phyloP scores from a whole-genome alignment of 2,113 vertebrate species.

The Rhinogobius similis region DNA sequence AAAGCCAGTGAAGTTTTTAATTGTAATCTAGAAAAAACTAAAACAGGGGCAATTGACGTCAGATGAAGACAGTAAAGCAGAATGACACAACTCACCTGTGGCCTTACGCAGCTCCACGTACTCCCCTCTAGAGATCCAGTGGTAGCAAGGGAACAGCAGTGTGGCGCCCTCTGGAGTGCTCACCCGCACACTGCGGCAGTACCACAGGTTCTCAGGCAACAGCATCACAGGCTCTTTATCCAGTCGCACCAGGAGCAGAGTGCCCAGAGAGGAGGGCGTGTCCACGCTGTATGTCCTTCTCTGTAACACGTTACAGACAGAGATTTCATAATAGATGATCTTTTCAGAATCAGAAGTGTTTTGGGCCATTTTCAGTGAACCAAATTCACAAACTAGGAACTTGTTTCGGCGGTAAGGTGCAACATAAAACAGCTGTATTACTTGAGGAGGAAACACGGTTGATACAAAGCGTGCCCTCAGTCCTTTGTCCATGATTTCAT shows the following conservation, averaged over 20 bases:
- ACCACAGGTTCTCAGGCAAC: neutral
- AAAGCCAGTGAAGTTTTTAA: too few species aligned
- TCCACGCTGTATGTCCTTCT: neutral
- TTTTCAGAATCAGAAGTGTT: too few species aligned
- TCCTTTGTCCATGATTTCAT: too few species aligned
- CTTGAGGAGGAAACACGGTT: too few species aligned
- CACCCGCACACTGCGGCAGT: neutral
- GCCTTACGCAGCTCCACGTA: neutral
- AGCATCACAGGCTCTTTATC: neutral
- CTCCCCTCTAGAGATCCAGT: constrained; percentile 7
- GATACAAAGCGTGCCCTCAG: too few species aligned
- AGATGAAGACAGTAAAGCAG: too few species aligned
- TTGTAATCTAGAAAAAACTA: too few species aligned
- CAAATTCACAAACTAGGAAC: too few species aligned
- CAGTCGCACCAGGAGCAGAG: neutral
- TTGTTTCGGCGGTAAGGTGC: too few species aligned
- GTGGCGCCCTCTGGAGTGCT: neutral
- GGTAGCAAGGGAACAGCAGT: constrained; percentile 3
- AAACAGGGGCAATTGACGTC: too few species aligned
- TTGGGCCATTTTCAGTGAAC: neutral
- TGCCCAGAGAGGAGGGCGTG: neutral
- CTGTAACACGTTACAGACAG: neutral
- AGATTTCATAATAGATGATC: too few species aligned
- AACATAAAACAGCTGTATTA: too few species aligned
- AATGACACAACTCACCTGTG: neutral